Evolutionary conservation across 2,888 invertebrate genomes (phyloP).

Genomic region (Clunio marinus): DNA sequence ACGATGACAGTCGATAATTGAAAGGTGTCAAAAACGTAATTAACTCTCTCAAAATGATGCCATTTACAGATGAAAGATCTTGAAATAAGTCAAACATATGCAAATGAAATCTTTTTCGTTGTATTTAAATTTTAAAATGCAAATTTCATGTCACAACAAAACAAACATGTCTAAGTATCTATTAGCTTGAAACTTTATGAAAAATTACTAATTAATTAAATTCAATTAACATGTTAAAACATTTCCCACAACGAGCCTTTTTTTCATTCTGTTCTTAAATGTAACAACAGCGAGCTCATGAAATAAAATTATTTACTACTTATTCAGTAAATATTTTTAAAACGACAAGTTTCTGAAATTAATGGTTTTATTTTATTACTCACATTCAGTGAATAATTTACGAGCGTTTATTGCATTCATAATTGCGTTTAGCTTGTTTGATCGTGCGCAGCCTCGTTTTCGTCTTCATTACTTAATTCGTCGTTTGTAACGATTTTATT

Average conservation of each 20-base stretch:
- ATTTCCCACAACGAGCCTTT: not conserved
- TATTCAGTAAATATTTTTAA: no score
- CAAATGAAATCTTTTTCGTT: no score
- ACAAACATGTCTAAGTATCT: constrained; percentile 4
- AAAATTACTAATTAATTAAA: constrained; percentile 26
- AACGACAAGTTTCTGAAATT: not conserved
- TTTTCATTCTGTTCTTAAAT: not conserved
- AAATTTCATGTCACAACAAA: not conserved
- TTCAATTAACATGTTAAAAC: constrained; percentile 23
- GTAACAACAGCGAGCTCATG: not conserved
- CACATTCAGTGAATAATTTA: constrained; percentile 31
- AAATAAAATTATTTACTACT: not conserved
- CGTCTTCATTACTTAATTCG: no score
- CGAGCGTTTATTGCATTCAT: constrained; percentile 23
- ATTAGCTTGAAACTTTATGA: constrained; percentile 14
- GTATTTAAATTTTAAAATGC: no score
- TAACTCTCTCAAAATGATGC: no score
- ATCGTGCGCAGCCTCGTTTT: no score
- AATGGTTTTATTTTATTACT: not conserved
- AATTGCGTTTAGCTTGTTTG: constrained; percentile 25
- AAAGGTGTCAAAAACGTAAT: constrained; percentile 3
- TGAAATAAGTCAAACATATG: no score
- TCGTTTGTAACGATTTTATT: no score
- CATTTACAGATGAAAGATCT: no score
- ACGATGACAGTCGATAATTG: no score